Evolutionary conservation across 2,113 vertebrate species (phyloP), one percentile per base, ranked within the genome.

Genomic region (Dipodomys merriami): DNA sequence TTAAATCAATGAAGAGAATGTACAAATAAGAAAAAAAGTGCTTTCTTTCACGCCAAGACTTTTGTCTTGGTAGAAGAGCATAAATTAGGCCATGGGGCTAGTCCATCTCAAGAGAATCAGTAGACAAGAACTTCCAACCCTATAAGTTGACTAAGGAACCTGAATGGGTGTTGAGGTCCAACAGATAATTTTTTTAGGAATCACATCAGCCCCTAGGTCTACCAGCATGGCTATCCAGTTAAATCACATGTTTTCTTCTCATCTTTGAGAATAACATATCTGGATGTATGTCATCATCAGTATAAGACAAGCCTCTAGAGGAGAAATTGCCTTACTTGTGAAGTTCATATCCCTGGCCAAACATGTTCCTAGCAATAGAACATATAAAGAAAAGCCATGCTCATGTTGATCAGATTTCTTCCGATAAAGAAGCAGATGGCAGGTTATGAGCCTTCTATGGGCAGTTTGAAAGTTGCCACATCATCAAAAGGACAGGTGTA

Each of bases 401-500:
- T 96, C 0, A 4, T 23, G 79, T 53, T 82, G 0, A 0, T 80
- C 65, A 49, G 83, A 81, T 97, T 96, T 97, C 95, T 96, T 94
- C 35, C 95, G 95, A 93, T 74, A 90, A 83, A 79, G 90, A 97
- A 97, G 76, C 97, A 98, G 95, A 98, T 98, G 96, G 96, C 64
- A 86, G 91, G 84, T 95, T 97, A 88, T 0, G 96, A 97, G 95
- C 82, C 89, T 86, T 74, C 92, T 93, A 71, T 80, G 18, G 84
- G 89, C 94, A 90, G 67, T 96, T 95, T 96, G 96, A 96, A 96
- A 97, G 91, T 97, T 96, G 96, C 93, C 95, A 92, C 97, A 94
- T 96, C 95, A 57, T 95, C 94, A 86, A 95, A 97, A 95, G 97
- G 96, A 95, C 97, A 98, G 96, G 96, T 97, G 94, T 96, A 97